A percentile compares a stretch with the other conserved stretches of the same genome.
Conservation (phyloP, 2,113 vertebrate species). For the Halcyon malimbica region DNA sequence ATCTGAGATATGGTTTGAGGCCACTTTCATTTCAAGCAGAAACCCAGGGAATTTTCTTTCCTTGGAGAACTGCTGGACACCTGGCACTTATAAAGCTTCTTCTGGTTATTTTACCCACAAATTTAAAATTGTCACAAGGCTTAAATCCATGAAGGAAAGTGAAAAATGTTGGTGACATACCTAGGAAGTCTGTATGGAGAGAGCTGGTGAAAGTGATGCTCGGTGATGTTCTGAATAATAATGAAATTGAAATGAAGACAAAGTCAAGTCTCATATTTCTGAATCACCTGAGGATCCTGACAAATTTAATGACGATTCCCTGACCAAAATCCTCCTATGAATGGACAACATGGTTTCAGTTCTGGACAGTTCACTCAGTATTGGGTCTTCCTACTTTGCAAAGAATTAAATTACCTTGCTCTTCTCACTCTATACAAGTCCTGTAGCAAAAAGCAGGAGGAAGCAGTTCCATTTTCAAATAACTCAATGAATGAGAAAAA, state of each 20-base stretch:
- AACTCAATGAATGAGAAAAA: not conserved
- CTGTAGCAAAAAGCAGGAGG: not conserved
- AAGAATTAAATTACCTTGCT: not conserved
- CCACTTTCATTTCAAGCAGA: not conserved
- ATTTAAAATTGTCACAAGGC: not conserved
- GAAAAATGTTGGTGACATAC: not conserved
- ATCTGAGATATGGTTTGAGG: not conserved
- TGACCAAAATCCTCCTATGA: not conserved
- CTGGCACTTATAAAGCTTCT: not conserved
- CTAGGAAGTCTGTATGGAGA: not conserved
- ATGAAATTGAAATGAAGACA: not conserved
- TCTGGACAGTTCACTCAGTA: not conserved
- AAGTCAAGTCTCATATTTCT: not conserved
- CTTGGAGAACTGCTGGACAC: not conserved
- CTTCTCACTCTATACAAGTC: not conserved
- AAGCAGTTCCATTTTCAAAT: not conserved
- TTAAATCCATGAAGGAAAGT: not conserved
- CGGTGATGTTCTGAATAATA: not conserved
- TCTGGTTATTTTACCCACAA: not conserved
- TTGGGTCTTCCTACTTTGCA: not conserved
- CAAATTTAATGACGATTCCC: accelerated
- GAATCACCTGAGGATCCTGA: not conserved
- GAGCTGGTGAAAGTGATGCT: accelerated
- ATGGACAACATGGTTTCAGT: accelerated
- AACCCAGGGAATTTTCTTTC: not conserved